Evolutionary conservation across 2,888 invertebrate genomes (phyloP).

Genomic region (Nymphalis polychloros): DNA sequence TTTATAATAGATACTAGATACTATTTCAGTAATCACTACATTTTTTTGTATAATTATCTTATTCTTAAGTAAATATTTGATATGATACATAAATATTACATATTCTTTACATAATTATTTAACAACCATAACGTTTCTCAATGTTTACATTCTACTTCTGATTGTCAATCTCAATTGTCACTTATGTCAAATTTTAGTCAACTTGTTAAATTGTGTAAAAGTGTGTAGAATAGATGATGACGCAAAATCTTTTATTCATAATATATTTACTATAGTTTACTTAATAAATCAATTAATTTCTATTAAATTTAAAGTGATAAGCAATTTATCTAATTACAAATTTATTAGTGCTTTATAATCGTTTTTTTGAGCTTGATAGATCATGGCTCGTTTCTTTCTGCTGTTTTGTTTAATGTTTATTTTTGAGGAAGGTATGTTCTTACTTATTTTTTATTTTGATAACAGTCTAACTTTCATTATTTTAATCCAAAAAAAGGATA

Average conservation of each 20-base stretch:
- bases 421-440: constrained; percentile 45
- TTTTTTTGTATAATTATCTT: too few relatives aligned
- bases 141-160: neutral
- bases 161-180: constrained; percentile 6
- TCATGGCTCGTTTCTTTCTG: constrained; percentile 55
- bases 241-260: constrained; percentile 47
- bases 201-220: neutral
- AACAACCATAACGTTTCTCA: neutral
- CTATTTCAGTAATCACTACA: too few relatives aligned
- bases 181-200: constrained; percentile 1
- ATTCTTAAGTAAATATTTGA: too few relatives aligned
- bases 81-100: too few relatives aligned
- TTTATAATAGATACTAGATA: too few relatives aligned
- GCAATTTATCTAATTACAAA: neutral
- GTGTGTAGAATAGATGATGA: constrained; percentile 40
- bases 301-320: neutral
- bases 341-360: neutral
- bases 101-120: too few relatives aligned
- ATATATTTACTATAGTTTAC: constrained; percentile 27
- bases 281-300: neutral
- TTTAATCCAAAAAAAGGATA: too few relatives aligned
- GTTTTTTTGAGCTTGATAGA: neutral
- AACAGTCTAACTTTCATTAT: too few relatives aligned
- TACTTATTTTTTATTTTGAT: neutral
- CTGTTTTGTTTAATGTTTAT: constrained; percentile 56